Percentiles rank a stretch among this genome's conserved stretches.
These are phyloP conservation scores for Gambusia holbrooki DNA, from an alignment of 2,113 vertebrate genomes.

Conservation along the genomic window DNA sequence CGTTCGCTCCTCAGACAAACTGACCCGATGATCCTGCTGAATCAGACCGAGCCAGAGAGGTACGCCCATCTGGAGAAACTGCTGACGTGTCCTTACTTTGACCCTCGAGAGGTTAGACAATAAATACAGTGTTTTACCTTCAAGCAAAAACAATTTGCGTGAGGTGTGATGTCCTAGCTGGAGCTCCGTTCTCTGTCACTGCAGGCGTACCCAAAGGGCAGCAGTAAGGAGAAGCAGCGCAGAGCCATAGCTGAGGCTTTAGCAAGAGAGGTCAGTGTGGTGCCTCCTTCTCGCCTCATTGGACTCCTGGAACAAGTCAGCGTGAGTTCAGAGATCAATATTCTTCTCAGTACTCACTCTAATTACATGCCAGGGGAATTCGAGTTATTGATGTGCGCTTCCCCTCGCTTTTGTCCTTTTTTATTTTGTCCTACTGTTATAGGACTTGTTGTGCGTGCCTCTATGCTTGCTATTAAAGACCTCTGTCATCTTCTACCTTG, in stretches of 20 bases:
- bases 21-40: slow-evolving; percentile 98
- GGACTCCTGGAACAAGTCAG: slow-evolving; percentile 92
- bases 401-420: too few relatives aligned
- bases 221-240: slow-evolving; percentile 95
- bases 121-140: background rate
- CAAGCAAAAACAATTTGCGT: background rate
- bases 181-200: background rate
- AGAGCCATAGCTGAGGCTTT: slow-evolving; percentile 94
- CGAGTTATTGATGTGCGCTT: background rate
- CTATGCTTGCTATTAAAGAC: too few relatives aligned
- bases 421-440: too few relatives aligned
- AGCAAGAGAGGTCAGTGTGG: slow-evolving; percentile 95
- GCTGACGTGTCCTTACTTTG: slow-evolving; percentile 92
- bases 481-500: too few relatives aligned
- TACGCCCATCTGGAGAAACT: slow-evolving; percentile 94
- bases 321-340: slow-evolving; percentile 55
- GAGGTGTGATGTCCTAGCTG: background rate
- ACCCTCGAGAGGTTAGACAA: slow-evolving; percentile 91
- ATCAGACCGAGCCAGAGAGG: slow-evolving; percentile 93
- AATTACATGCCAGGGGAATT: slow-evolving; percentile 12
- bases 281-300: slow-evolving; percentile 98
- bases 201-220: slow-evolving; percentile 95
- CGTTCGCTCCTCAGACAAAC: slow-evolving; percentile 94
- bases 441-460: too few relatives aligned
- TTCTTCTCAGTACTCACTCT: background rate